Evolutionary conservation across 2,797 vertebrate species (phyloP), one percentile per base, ranked within the genome.

Genomic region (Argyrosomus regius): DNA sequence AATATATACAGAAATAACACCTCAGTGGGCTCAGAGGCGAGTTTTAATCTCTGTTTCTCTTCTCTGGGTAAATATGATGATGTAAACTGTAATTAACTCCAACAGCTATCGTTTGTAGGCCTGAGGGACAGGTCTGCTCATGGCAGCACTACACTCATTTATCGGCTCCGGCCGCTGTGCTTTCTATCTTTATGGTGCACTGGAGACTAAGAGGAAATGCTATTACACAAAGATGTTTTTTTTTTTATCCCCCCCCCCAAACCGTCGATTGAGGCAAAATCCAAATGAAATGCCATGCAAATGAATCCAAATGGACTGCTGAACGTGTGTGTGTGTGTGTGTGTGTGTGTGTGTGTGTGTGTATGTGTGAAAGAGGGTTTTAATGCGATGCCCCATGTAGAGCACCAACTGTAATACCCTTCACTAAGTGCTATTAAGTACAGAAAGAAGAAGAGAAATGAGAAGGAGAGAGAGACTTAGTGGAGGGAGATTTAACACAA

Each of bases 81-180:
- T 91, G 90, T 89, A 91, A 94, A 92, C 88, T 91, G 92, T 94
- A 95, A 94, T 94, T 94, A 94, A 92, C 87, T 91, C 86, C 91
- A 95, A 89, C 90, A 90, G 93, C 90, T 90, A 91, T 90, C 75
- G 85, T 93, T 80, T 89, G 90, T 84, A 84, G 87, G 90, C 92
- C 93, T 83, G 80, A 84, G 93, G 94, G 93, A 89, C 80, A 45
- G 77, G 85, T 83, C 87, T 78, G 86, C 89, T 91, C 85, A 78
- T 83, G 85, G 90, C 87, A 92, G 87, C 82, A 39, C 73, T 75
- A 85, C 87, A 78, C 85, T 93, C 88, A 84, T 93, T 92, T 90
- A 90, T 88, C 71, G 73, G 80, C 80, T 89, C 79, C 9, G 83
- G 93, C 86, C 86, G 91, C 88, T 77, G 80, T 73, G 81, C 81